Evolutionary conservation across 2,113 vertebrate species (phyloP), one percentile per base, ranked within the genome.

Genomic region (Scatophagus argus): DNA sequence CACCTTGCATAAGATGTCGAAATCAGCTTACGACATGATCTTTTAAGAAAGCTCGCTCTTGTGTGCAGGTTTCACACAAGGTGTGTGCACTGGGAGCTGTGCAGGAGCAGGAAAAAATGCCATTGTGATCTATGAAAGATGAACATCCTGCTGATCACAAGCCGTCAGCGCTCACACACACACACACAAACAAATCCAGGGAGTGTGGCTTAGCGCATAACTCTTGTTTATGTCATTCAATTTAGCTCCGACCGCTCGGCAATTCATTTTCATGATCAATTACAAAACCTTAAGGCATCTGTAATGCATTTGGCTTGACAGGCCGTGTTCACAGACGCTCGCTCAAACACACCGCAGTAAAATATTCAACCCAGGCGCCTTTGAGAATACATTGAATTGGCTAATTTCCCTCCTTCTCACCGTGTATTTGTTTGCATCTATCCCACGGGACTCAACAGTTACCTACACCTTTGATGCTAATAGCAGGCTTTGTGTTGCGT

Each of bases 251-350:
- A 64, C 83, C 76, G 82, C 86, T 76, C 23, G 54, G 91, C 90
- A 86, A 92, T 94, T 94, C 92, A 90, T 94, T 93, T 90, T 93
- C 91, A 89, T 91, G 94, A 95, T 95, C 93, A 94, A 95, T 94
- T 93, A 94, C 87, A 74, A 90, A 90, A 90, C 89, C 94, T 93
- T 67, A 81, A 89, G 94, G 94, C 91, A 55, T 87, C 79, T 89
- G 84, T 85, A 90, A 93, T 91, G 91, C 87, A 87, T 92, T 85
- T 65, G 84, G 88, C 29, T 74, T 83, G 88, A 91, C 92, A 74
- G 83, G 52, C 70, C 64, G 60, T 71, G 60, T 78, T 85, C 83
- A 69, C 86, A 83, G 69, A 23, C 36, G 36, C 69, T 39, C 25
- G 23, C 81, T 75, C 81, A 69, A 67, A 80, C 79, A 34, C 83